Percentiles rank a stretch among this genome's conserved stretches.
These are phyloP conservation scores for Apantesis nais DNA, from an alignment of 2,888 invertebrate species.

Conservation along the genomic window DNA sequence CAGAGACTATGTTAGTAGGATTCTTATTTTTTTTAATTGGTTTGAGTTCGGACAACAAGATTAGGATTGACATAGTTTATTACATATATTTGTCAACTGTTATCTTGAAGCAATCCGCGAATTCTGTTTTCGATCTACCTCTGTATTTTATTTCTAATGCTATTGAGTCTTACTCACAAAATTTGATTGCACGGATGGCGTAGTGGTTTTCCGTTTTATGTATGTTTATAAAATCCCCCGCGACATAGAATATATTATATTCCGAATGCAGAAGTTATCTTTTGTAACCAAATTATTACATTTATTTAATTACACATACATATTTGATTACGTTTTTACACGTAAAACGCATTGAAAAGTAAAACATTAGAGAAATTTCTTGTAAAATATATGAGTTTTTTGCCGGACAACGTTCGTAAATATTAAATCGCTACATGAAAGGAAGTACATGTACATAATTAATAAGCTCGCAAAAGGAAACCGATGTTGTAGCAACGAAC, in stretches of 20 bases:
- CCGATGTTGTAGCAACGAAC: not conserved
- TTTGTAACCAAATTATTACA: too few species aligned
- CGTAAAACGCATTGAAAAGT: not conserved
- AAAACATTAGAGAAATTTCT: not conserved
- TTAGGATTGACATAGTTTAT: not conserved
- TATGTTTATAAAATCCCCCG: too few species aligned
- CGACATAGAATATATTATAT: too few species aligned
- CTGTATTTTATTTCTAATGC: not conserved
- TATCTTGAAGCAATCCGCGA: too few species aligned
- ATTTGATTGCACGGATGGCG: too few species aligned
- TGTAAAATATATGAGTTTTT: not conserved
- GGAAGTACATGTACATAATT: constrained; percentile 41
- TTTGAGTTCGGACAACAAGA: not conserved
- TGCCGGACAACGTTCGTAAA: constrained; percentile 18
- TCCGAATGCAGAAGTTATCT: too few species aligned
- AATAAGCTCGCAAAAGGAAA: constrained; percentile 4
- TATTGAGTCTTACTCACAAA: not conserved
- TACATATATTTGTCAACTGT: not conserved
- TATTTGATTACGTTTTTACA: too few species aligned
- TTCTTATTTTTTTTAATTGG: not conserved
- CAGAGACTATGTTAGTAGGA: not conserved
- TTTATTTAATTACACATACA: too few species aligned
- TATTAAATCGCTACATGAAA: constrained; percentile 39
- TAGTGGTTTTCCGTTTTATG: too few species aligned
- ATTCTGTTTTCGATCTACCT: not conserved